Base-by-base conservation (phyloP, 2,888 invertebrate species). In the Resseliella maxima region DNA sequence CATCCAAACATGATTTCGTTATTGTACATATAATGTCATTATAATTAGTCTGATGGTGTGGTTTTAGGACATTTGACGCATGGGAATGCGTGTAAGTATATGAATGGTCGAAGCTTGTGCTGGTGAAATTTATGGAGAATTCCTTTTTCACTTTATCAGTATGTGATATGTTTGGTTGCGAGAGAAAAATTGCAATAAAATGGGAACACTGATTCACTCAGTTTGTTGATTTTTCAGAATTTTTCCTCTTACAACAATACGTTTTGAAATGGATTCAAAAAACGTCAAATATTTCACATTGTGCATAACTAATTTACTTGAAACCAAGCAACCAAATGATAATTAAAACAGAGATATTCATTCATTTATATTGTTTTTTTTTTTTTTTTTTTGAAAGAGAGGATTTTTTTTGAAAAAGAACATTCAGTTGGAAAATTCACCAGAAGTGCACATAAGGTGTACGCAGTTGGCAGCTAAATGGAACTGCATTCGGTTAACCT, bases 11-110 rank as follows among this genome's bases (percentile, higher is more conserved):
- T 83, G 36, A 83, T 83, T 38, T 83, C 83, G 38, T 83, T 72
- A 72, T 72, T 72, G 72, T 35, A 72, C 24, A 83, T 21, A 83
- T 83, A 83, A 83, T 38, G 83, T 83, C 36, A 83, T 83, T 83
- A 83, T 83, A 83, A 83, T 83, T 83, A 83, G 83, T 83, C 38
- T 38, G 36, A 83, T 83, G 24, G 24, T 83, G 83, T n/a, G 83
- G 83, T 38, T 83, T 83, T 72, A n/a, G 10, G 64, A n/a, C 3
- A 21, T 31, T 72, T 2, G 72, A n/a, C 72, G 31, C 72, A 72
- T 72, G n/a, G 31, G 31, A 31, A 31, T 72, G 72, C 31, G 72
- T 72, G 72, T 72, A 72, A 72, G 72, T 72, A 35, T 8, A 12
- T 27, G 31, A 59, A 59, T 59, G 59, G 59, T n/a, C 27, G 3